Evolutionary conservation across 2,888 invertebrate species (phyloP).

Genomic region (Teleogryllus oceanicus): DNA sequence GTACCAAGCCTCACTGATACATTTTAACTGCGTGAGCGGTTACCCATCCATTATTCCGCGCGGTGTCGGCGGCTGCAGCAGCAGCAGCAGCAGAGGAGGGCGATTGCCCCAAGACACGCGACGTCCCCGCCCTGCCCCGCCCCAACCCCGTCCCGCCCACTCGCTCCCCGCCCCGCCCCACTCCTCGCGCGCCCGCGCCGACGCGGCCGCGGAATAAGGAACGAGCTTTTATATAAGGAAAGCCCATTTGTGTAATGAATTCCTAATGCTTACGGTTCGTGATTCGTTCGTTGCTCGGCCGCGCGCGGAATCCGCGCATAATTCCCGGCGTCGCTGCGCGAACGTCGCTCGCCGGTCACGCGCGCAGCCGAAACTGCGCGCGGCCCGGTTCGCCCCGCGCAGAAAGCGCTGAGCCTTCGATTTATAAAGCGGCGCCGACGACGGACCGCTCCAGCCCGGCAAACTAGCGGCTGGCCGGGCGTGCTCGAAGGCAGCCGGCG

Average conservation of each 20-base stretch:
- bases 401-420: not conserved
- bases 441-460: no score
- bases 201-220: not conserved
- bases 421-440: not conserved
- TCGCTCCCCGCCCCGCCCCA: not conserved
- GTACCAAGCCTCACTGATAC: constrained; percentile 3
- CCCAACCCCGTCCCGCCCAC: not conserved
- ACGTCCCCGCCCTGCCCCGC: not conserved
- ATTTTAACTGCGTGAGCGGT: not conserved
- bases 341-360: not conserved
- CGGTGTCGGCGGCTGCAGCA: not conserved
- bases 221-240: not conserved
- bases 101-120: constrained; percentile 1
- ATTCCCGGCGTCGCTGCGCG: not conserved
- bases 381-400: not conserved
- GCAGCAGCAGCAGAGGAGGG: not conserved
- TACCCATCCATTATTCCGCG: not conserved
- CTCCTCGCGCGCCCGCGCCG: not conserved
- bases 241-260: constrained; percentile 1
- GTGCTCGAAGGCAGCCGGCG: no score
- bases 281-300: not conserved
- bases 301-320: not conserved
- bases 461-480: no score
- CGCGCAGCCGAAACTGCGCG: not conserved
- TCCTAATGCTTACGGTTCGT: constrained; percentile 6